phyloP scores from a whole-genome alignment of 2,113 vertebrate genomes.

The Syngnathoides biaculeatus region DNA sequence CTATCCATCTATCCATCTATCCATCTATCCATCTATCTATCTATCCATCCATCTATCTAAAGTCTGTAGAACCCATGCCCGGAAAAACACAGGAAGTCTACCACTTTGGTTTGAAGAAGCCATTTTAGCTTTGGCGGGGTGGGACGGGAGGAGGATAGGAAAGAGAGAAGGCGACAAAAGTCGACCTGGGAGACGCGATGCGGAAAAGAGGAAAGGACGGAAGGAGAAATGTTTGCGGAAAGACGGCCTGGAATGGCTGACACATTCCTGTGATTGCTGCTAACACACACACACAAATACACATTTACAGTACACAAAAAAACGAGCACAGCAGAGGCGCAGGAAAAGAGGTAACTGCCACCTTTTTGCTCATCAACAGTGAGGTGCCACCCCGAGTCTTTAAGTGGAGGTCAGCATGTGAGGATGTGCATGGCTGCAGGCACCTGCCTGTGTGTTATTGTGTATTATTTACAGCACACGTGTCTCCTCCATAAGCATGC shows the following conservation, averaged over 20 bases:
- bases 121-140: background rate
- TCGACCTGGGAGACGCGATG: slow-evolving; percentile 34
- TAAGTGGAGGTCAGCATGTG: slow-evolving; percentile 57
- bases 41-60: too few species aligned
- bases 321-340: slow-evolving; percentile 6
- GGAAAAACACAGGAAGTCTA: background rate
- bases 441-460: slow-evolving; percentile 4
- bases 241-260: slow-evolving; percentile 17
- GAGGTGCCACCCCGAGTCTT: slow-evolving; percentile 42
- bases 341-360: slow-evolving; percentile 37
- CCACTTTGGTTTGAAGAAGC: background rate
- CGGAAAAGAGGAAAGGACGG: slow-evolving; percentile 20
- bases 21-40: too few species aligned
- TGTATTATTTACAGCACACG: slow-evolving; percentile 37
- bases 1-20: too few species aligned
- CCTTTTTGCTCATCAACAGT: slow-evolving; percentile 37
- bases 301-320: slow-evolving; percentile 14
- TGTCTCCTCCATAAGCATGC: slow-evolving; percentile 29
- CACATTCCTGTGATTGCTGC: slow-evolving; percentile 20
- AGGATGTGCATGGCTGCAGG: slow-evolving; percentile 43
- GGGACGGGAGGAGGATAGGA: background rate
- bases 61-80: background rate
- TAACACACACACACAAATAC: slow-evolving; percentile 1
- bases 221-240: slow-evolving; percentile 5
- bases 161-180: slow-evolving; percentile 27